Evolutionary conservation across 2,797 vertebrate species (phyloP).

Genomic region (Notoglanidium macrostoma): DNA sequence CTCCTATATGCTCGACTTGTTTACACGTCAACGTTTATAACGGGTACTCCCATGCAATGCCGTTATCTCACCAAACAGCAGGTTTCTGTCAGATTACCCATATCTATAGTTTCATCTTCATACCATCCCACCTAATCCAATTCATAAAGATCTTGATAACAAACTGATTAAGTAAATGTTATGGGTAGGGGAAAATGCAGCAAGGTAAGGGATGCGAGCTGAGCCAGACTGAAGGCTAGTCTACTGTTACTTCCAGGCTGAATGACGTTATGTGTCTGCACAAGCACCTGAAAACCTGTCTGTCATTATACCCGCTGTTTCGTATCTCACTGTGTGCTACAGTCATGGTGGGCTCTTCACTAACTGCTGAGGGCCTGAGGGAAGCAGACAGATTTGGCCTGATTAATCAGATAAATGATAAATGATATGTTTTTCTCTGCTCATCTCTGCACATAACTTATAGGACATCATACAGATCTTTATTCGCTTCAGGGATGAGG

Average conservation of each 20-base stretch:
- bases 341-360: conserved; percentile 67
- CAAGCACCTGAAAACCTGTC: conserved; percentile 58
- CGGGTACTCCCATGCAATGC: neutral
- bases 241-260: conserved; percentile 31
- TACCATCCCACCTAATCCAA: neutral
- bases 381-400: conserved; percentile 66
- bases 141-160: neutral
- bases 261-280: conserved; percentile 52
- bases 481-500: conserved; percentile 2
- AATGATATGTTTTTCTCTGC: conserved; percentile 32
- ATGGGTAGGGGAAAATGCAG: neutral
- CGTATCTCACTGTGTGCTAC: conserved; percentile 65
- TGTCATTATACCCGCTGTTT: conserved; percentile 71
- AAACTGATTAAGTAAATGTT: neutral
- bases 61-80: neutral
- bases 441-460: conserved; percentile 56
- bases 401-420: conserved; percentile 64
- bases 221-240: conserved; percentile 27
- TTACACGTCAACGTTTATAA: neutral
- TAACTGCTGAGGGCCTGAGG: conserved; percentile 55
- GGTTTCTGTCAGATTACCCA: neutral
- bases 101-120: too few species aligned
- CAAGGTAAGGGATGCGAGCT: neutral
- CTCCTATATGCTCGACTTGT: neutral
- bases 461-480: conserved; percentile 43